Conservation (phyloP, 2,113 vertebrate genomes). For the Vimba vimba region DNA sequence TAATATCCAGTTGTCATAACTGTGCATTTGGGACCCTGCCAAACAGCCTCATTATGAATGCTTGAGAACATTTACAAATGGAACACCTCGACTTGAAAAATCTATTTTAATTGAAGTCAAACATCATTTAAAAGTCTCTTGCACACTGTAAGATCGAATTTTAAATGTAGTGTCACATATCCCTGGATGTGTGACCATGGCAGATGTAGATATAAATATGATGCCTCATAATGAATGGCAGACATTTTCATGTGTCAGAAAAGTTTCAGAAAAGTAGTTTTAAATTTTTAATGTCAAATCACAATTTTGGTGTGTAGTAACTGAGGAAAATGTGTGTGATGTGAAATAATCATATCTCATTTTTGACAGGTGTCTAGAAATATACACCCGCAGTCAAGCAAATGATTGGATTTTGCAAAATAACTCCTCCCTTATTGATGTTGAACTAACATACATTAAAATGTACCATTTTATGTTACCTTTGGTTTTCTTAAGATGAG, state of each 20-base stretch:
- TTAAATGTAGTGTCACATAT: neutral
- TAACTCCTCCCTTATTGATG: neutral
- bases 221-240: neutral
- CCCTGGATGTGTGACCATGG: neutral
- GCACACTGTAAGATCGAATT: neutral
- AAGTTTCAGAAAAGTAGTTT: neutral
- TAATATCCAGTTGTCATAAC: neutral
- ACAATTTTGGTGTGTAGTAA: neutral
- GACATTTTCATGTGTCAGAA: neutral
- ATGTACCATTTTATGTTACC: neutral
- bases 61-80: neutral
- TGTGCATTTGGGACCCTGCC: neutral
- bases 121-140: neutral
- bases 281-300: neutral
- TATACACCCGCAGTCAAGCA: neutral
- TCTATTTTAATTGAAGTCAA: neutral
- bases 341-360: neutral
- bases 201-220: neutral
- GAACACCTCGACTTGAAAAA: too few relatives aligned
- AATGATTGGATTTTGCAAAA: neutral
- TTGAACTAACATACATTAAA: neutral
- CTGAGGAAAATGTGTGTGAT: neutral
- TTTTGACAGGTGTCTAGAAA: constrained; percentile 15
- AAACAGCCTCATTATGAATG: neutral
- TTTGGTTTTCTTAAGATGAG: neutral